Evolutionary conservation across 2,113 vertebrate species (phyloP).

Genomic region (Xiphias gladius): DNA sequence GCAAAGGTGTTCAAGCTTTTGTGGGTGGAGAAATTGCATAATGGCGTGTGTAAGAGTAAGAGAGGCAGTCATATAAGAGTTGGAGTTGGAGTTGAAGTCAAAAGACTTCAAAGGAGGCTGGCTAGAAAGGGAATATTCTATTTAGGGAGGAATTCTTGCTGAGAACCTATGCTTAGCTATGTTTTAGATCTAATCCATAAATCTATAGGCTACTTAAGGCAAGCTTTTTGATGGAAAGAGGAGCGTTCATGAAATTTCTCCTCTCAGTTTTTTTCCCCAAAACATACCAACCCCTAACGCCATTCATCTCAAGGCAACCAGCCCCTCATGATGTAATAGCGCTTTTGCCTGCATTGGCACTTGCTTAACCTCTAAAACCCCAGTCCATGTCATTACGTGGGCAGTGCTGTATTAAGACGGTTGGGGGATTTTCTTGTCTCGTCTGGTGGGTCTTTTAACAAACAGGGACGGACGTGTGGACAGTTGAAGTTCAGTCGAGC

Average conservation of each 20-base stretch:
- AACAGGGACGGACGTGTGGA: slow-evolving; percentile 25
- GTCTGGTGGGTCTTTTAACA: slow-evolving; percentile 36
- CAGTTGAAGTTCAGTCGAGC: slow-evolving; percentile 11
- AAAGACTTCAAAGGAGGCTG: neutral
- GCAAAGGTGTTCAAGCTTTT: neutral
- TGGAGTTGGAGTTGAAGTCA: neutral
- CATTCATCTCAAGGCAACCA: neutral
- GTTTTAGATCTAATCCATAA: neutral
- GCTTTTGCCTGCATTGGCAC: neutral
- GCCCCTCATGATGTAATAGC: slow-evolving; percentile 14
- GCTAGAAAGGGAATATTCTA: neutral
- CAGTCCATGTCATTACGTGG: neutral
- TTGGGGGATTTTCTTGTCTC: slow-evolving; percentile 45
- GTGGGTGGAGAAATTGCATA: neutral
- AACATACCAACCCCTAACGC: neutral
- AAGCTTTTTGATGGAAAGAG: neutral
- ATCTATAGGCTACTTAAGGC: neutral
- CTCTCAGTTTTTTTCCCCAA: neutral
- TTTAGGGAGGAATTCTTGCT: neutral
- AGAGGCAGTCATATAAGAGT: neutral
- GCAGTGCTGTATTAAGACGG: slow-evolving; percentile 8
- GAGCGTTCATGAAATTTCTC: neutral
- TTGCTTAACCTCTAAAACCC: slow-evolving; percentile 30
- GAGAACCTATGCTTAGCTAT: neutral
- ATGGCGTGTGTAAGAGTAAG: neutral